Evolutionary conservation across 2,797 vertebrate species (phyloP), one percentile per base, ranked within the genome.

Genomic region (Ara ararauna): DNA sequence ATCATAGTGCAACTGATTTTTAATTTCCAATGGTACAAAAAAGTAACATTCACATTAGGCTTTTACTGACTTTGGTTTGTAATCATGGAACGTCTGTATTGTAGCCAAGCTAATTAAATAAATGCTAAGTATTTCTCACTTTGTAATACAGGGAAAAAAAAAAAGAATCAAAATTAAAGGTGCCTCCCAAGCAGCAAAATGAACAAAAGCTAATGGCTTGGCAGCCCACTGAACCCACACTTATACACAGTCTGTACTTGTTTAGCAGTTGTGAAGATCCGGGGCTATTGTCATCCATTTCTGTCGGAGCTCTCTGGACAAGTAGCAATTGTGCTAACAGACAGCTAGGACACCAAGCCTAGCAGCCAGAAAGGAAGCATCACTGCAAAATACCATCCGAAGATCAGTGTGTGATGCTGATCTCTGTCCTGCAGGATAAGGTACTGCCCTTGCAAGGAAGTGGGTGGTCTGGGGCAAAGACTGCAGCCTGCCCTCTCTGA

Each of bases 1-100:
- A 97, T 97, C 96, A 96, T 68, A 96, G 96, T 93, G 89, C 94
- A 96, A 97, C 94, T 92, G 94, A 91, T 97, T 97, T 97, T 96
- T 96, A 97, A 96, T 97, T 97, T 97, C 89, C 94, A 97, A 38
- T 93, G 90, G 88, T 96, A 95, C 84, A 92, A 96, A 97, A 95
- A 95, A 83, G 83, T 95, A 94, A 82, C 86, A 91, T 85, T 94
- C 82, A 91, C 26, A 23, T 94, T 89, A 87, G 56, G 80, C 42
- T 89, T 87, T 93, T 81, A 85, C 70, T 89, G 89, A 77, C 76
- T 96, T 97, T 76, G 67, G 79, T 95, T 96, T 94, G 87, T 91
- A 96, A 96, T 96, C 89, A 75, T 56, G 80, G 76, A 94, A 78
- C 1, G 79, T 74, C 72, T 91, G 38, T 82, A 92, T 95, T 96